Evolutionary conservation across 2,113 vertebrate genomes (phyloP), one percentile per base, ranked within the genome.

Genomic region (Zosterops hypoxanthus): DNA sequence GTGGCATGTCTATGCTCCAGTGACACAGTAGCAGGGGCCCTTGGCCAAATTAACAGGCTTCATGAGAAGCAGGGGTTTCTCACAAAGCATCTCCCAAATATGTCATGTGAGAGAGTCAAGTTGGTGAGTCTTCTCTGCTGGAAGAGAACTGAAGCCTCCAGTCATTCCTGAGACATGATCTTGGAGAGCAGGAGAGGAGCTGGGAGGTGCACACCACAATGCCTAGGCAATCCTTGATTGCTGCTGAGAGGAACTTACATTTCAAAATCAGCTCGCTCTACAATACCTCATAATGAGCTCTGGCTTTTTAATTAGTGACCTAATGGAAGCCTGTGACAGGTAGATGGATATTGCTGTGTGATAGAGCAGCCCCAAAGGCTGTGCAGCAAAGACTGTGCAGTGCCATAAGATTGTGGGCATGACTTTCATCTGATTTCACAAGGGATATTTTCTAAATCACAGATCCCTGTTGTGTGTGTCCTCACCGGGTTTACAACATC

Each of bases 281-380:
- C 60, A 55, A 12, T 33, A 83, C 12, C 14, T 70, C 29, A 42
- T 86, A 69, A 80, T 47, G n/a, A 80, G 11, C 18, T 77, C 29
- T 12, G 9, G 3, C 23, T 57, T 89, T 91, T 66, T 50, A 71
- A 44, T 91, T 49, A 77, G 63, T 1, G 2, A 55, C 33, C 10
- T 46, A 65, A 53, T 46, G 50, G 36, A 52, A 91, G 12, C 9
- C 34, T 31, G 5, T 28, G 26, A 69, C 59, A 55, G 42, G 68
- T 21, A 34, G 18, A 15, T 65, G 49, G n/a, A n/a, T 56, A 46
- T 59, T 1, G 0, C 23, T 33, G 11, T 33, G 46, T 0, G 5
- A 8, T 6, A 53, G 21, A 53, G 66, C 28, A 90, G 36, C 25
- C 34, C 47, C 21, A 23, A 29, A 42, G 46, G 42, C 31, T 39